Percentiles rank a stretch among this genome's conserved stretches.
Conservation (phyloP, 2,113 vertebrate genomes). For the Burhinus bistriatus region DNA sequence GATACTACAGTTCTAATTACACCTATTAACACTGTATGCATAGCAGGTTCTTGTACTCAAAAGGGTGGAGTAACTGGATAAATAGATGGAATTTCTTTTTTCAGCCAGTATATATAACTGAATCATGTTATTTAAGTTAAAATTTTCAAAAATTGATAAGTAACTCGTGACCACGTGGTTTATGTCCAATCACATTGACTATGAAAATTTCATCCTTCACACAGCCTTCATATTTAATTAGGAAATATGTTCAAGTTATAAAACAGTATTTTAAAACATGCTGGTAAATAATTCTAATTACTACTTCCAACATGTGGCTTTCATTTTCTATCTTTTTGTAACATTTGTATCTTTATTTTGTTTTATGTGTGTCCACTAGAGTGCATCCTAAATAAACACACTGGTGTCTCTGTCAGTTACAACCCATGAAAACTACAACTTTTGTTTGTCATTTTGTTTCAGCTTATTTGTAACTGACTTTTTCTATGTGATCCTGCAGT, state of each 20-base stretch:
- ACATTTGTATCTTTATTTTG: background rate
- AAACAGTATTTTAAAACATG: background rate
- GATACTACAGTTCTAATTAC: background rate
- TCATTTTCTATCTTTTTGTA: background rate
- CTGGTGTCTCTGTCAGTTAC: background rate
- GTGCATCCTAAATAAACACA: slow-evolving; percentile 48
- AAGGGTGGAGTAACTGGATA: background rate
- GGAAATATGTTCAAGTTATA: background rate
- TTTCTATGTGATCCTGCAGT: background rate
- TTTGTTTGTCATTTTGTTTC: background rate
- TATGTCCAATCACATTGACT: background rate
- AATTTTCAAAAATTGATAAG: background rate
- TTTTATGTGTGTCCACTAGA: slow-evolving; percentile 41
- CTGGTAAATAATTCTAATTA: background rate
- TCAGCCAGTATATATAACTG: background rate
- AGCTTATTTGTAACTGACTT: background rate
- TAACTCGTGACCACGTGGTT: background rate
- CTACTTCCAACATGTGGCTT: background rate
- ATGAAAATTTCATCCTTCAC: background rate
- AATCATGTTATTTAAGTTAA: background rate
- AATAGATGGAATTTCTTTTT: background rate
- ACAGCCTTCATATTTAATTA: background rate
- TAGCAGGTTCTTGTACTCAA: background rate
- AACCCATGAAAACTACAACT: background rate
- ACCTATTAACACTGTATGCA: background rate